Conservation (phyloP, 2,797 vertebrate genomes). For the Phalanger gymnotis region DNA sequence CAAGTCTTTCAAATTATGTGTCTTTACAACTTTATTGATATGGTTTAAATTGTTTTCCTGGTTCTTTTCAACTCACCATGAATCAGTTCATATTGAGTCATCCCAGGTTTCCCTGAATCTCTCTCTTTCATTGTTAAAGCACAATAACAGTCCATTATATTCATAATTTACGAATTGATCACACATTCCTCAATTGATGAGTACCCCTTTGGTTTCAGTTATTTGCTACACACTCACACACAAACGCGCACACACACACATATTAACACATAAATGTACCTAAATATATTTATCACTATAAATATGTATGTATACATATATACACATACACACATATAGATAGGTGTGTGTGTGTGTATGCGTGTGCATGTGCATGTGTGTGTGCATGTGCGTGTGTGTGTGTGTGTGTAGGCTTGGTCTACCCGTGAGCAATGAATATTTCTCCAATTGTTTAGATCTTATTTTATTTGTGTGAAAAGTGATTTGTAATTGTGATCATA, state of each 20-base stretch:
- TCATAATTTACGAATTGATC: background rate
- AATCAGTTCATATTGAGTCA: background rate
- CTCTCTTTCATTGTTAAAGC: background rate
- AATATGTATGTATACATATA: no score
- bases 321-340: no score
- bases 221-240: background rate
- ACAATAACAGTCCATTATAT: background rate
- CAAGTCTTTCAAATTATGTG: background rate
- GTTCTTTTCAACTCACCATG: background rate
- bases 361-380: no score
- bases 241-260: no score
- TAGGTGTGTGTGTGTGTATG: no score
- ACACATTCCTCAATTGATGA: background rate
- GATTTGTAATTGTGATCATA: background rate
- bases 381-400: no score
- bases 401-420: background rate
- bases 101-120: background rate
- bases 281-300: no score
- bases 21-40: background rate
- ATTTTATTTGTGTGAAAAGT: background rate
- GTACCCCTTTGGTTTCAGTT: background rate
- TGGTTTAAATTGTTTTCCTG: background rate
- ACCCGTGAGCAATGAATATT: background rate
- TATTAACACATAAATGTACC: no score
- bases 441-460: background rate